Conservation (phyloP, 2,888 invertebrate species). For the Lottia scabra region DNA sequence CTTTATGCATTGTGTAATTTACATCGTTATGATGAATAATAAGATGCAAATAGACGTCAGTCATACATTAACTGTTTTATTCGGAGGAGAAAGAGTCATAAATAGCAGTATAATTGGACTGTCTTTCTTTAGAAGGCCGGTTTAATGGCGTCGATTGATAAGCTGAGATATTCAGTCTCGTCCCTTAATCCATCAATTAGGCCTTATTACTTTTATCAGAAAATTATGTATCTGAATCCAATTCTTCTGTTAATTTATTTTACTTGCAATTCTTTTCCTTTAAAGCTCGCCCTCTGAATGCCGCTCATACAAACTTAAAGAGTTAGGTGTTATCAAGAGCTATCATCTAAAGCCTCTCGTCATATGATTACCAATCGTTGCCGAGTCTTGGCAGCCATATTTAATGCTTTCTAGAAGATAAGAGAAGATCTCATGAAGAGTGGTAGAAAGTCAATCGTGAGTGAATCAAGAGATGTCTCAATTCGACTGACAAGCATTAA, state of each 20-base stretch:
- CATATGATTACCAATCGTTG: background rate
- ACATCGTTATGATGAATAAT: too few species aligned
- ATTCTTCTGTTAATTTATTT: slow-evolving; percentile 1
- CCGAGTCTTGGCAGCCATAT: background rate
- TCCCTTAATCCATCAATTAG: slow-evolving; percentile 1
- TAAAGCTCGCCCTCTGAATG: background rate
- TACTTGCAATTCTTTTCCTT: background rate
- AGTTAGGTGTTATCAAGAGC: background rate
- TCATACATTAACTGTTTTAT: too few species aligned
- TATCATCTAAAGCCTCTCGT: background rate
- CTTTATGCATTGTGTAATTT: too few species aligned
- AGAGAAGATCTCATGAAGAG: slow-evolving; percentile 26
- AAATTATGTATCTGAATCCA: slow-evolving; percentile 1
- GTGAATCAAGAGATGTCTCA: slow-evolving; percentile 52
- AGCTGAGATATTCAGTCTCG: background rate
- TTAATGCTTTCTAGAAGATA: background rate
- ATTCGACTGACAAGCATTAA: slow-evolving; percentile 40
- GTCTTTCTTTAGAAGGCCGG: background rate
- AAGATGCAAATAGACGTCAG: too few species aligned
- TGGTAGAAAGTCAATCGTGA: slow-evolving; percentile 52
- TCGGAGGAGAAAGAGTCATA: too few species aligned
- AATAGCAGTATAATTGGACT: too few species aligned
- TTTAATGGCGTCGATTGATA: background rate
- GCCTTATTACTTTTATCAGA: slow-evolving; percentile 2
- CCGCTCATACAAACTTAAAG: slow-evolving; percentile 3